These are phyloP conservation scores for Danio choprae DNA, from an alignment of 2,797 vertebrate genomes.

Conservation along the genomic window DNA sequence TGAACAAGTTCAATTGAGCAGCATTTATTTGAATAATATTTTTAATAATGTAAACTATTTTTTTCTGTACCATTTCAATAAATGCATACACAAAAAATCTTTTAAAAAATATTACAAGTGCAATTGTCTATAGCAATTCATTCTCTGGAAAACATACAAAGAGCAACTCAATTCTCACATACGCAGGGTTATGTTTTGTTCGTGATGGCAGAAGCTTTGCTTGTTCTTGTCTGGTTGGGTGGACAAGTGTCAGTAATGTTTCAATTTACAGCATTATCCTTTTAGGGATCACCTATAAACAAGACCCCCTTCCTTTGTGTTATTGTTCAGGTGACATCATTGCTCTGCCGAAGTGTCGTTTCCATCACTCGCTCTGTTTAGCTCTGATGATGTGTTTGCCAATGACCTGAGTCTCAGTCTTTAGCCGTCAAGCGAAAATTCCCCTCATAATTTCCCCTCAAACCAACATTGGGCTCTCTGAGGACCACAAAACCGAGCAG, in stretches of 20 bases:
- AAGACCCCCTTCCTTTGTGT: slow-evolving; percentile 13
- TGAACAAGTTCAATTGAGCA: not conserved
- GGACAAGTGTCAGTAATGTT: slow-evolving; percentile 15
- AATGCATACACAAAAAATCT: not conserved
- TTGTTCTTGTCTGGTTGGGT: not conserved
- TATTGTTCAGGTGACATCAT: slow-evolving; percentile 30
- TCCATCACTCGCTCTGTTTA: slow-evolving; percentile 10
- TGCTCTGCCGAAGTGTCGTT: slow-evolving; percentile 6
- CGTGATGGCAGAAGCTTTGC: not conserved
- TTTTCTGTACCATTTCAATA: not conserved
- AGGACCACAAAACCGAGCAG: slow-evolving; percentile 5
- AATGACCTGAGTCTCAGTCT: not conserved
- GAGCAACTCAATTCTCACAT: not conserved
- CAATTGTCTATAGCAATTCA: not conserved
- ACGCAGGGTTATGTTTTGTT: not conserved
- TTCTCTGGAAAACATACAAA: slow-evolving; percentile 4
- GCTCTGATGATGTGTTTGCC: slow-evolving; percentile 12
- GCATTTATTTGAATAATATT: not conserved
- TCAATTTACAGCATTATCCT: slow-evolving; percentile 19
- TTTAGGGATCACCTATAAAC: not conserved
- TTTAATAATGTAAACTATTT: not conserved
- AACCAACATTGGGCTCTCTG: not conserved
- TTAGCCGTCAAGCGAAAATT: slow-evolving; percentile 14
- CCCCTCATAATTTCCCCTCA: slow-evolving; percentile 11
- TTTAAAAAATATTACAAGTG: too few species aligned